Conservation (phyloP, 2,797 vertebrate species). For the Chelonia mydas region DNA sequence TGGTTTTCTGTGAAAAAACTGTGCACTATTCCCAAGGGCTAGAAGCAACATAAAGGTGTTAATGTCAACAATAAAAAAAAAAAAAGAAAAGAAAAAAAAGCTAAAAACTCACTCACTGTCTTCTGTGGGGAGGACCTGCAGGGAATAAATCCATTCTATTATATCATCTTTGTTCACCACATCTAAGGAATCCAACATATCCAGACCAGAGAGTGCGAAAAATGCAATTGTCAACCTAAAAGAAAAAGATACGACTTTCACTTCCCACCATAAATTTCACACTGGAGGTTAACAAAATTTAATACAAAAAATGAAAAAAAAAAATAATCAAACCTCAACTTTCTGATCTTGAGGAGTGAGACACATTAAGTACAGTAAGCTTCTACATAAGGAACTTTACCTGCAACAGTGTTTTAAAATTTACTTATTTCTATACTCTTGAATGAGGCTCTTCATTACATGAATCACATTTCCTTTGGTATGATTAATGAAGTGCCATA, state of each 20-base stretch:
- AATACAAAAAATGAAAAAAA: slow-evolving; percentile 44
- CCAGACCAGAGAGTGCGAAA: slow-evolving; percentile 96
- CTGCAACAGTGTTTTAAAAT: not conserved
- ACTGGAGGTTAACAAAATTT: slow-evolving; percentile 40
- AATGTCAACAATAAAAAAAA: slow-evolving; percentile 65
- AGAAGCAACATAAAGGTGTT: slow-evolving; percentile 44
- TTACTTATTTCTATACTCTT: not conserved
- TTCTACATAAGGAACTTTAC: not conserved
- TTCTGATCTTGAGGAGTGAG: slow-evolving; percentile 8
- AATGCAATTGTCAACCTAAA: slow-evolving; percentile 96
- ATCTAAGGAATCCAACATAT: slow-evolving; percentile 95
- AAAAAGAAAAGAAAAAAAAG: slow-evolving; percentile 67
- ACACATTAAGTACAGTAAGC: not conserved
- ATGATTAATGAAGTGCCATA: not conserved
- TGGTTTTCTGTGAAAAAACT: not conserved
- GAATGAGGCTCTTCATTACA: not conserved
- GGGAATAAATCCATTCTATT: slow-evolving; percentile 98
- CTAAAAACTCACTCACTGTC: slow-evolving; percentile 92
- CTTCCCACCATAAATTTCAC: slow-evolving; percentile 66
- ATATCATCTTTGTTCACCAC: slow-evolving; percentile 91
- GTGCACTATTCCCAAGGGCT: slow-evolving; percentile 17
- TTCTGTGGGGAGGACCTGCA: slow-evolving; percentile 96
- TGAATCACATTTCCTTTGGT: not conserved
- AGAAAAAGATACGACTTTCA: slow-evolving; percentile 71
- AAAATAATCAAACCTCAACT: not conserved